A percentile compares a stretch with the other conserved stretches of the same genome.
Evolutionary conservation across 30 jellyfish, hydroid and myxozoan species (phyloP).

Genomic region (Cassiopea xamachana): DNA sequence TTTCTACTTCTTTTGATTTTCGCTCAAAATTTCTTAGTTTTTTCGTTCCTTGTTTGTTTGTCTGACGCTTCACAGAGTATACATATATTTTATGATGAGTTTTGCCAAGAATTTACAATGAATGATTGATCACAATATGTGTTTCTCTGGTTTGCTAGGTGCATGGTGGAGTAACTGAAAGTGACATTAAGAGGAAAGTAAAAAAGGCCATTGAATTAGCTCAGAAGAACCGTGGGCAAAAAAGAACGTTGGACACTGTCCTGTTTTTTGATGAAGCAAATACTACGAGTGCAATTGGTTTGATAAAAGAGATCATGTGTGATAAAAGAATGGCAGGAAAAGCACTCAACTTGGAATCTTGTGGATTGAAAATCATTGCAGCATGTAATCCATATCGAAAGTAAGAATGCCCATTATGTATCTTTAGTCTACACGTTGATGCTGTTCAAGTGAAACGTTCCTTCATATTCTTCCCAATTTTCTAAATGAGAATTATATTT

Average conservation of each 20-base stretch:
- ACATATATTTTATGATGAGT: too few species aligned
- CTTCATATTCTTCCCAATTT: too few species aligned
- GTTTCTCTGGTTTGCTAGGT: conserved; percentile 34
- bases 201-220: conserved; percentile 68
- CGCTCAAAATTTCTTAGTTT: too few species aligned
- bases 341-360: conserved; percentile 41
- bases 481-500: too few species aligned
- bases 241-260: conserved; percentile 28
- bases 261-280: conserved; percentile 75
- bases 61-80: too few species aligned
- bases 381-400: conserved; percentile 82
- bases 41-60: too few species aligned
- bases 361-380: conserved; percentile 71
- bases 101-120: too few species aligned
- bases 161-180: conserved; percentile 81
- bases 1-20: too few species aligned
- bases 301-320: conserved; percentile 67
- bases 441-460: too few species aligned
- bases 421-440: not conserved
- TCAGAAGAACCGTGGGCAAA: conserved; percentile 15
- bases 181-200: conserved; percentile 47
- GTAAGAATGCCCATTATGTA: conserved; percentile 8
- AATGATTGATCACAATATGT: too few species aligned
- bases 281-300: conserved; percentile 77
- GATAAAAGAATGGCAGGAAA: conserved; percentile 72